Conservation (phyloP, 2,888 invertebrate genomes). For the Lissocephala sabroskyi region DNA sequence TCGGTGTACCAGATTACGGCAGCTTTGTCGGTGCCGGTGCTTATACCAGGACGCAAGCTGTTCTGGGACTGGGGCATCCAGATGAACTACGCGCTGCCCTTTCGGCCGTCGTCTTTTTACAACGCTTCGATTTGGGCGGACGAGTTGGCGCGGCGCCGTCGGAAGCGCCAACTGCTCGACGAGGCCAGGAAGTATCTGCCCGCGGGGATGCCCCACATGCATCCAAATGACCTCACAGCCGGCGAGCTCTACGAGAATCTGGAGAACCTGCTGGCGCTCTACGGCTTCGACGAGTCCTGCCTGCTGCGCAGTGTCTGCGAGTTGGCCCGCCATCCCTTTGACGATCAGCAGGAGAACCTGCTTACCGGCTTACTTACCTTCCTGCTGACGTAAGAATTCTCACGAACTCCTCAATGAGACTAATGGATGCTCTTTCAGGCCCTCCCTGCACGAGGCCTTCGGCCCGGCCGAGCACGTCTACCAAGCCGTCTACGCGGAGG, state of each 20-base stretch:
- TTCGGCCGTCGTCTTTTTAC: slow-evolving; percentile 47
- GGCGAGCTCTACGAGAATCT: slow-evolving; percentile 55
- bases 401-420: neutral
- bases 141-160: slow-evolving; percentile 25
- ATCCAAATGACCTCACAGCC: slow-evolving; percentile 51
- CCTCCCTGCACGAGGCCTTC: slow-evolving; percentile 75
- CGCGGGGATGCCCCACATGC: slow-evolving; percentile 10
- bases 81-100: slow-evolving; percentile 62
- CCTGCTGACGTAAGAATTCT: slow-evolving; percentile 78
- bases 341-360: slow-evolving; percentile 74
- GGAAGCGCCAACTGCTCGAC: slow-evolving; percentile 27
- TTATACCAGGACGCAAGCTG: slow-evolving; percentile 46
- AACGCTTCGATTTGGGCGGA: slow-evolving; percentile 54
- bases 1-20: slow-evolving; percentile 52
- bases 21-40: slow-evolving; percentile 57
- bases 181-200: slow-evolving; percentile 32
- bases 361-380: slow-evolving; percentile 79
- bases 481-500: slow-evolving; percentile 64
- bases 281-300: slow-evolving; percentile 78
- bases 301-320: slow-evolving; percentile 79
- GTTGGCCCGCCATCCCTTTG: slow-evolving; percentile 77
- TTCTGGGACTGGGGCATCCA: slow-evolving; percentile 67
- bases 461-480: slow-evolving; percentile 73
- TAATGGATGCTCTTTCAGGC: no score
- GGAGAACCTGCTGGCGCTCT: slow-evolving; percentile 50